Evolutionary conservation across 2,797 vertebrate species (phyloP).

Genomic region (Typhlichthys eigenmanni): DNA sequence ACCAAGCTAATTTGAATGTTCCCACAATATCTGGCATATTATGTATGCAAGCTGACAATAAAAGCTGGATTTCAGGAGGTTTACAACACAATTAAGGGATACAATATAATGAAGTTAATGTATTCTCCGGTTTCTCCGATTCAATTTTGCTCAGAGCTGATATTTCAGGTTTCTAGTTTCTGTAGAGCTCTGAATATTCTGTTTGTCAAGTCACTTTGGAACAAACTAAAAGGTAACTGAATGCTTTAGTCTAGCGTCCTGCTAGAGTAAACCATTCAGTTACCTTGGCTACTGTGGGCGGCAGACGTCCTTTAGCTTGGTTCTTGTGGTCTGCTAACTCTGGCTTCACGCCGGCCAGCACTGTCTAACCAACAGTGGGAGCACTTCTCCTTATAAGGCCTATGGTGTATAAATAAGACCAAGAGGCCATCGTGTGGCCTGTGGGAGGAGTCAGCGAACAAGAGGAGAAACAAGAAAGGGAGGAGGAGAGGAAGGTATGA

Average conservation of each 20-base stretch:
- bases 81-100: too few species aligned
- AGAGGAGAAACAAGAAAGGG: neutral
- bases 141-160: too few species aligned
- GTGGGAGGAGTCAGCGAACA: conserved; percentile 21
- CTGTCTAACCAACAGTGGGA: conserved; percentile 38
- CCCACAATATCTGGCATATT: too few species aligned
- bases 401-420: conserved; percentile 60
- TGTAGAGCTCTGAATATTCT: too few species aligned
- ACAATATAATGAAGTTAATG: too few species aligned
- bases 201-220: too few species aligned
- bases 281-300: neutral
- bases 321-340: neutral
- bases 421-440: conserved; percentile 21
- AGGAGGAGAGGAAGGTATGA: neutral
- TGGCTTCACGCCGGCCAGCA: neutral
- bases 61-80: too few species aligned
- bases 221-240: too few species aligned
- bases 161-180: too few species aligned
- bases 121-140: too few species aligned
- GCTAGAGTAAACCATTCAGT: neutral
- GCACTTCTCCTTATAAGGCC: conserved; percentile 63
- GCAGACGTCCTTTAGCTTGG: neutral
- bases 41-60: too few species aligned
- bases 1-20: too few species aligned
- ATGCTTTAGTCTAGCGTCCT: neutral